Base-by-base conservation (phyloP, 2,113 vertebrate species). In the Pterocles burchelli region DNA sequence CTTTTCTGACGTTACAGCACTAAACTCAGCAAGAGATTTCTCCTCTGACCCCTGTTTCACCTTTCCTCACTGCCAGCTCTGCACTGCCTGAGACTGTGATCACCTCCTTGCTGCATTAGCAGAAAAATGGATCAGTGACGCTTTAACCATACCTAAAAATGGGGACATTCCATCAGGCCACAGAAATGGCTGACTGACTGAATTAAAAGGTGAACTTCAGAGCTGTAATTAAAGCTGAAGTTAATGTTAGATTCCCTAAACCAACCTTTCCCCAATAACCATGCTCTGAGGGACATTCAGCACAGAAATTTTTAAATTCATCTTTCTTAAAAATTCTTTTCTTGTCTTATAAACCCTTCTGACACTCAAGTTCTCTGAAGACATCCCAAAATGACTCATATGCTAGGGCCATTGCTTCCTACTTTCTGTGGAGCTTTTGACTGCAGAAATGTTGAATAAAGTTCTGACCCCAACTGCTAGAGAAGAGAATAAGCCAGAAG, bases 121-220 rank as follows among this genome's bases (percentile, higher is more conserved):
- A 93, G 59, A 73, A 96, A 96, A 91, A 88, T 28, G 79, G 85
- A 94, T 88, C 43, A 13, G 85, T 49, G 88, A 59, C 68, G 68
- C 75, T 95, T 84, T 88, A 90, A 75, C 83, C 4, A 1, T 29
- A 59, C 68, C 90, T 91, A 72, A 88, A 96, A 88, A 66, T 3
- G 33, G 59, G 54, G 31, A 90, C 1, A 2, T 83, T 71, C 48
- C 55, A 51, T 49, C 33, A 57, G 34, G 36, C 63, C 68, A 68
- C 38, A 67, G 55, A 71, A 96, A 63, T 8, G 61, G 85, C 68
- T 93, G 88, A 77, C 79, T 90, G 74, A 77, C 43, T 6, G 7
- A 86, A 93, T 92, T 74, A 86, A 70, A 86, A 91, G 79, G 75
- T 92, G 83, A 94, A 93, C 45, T 93, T 93, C 68, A 86, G 73